A percentile compares a stretch with the other conserved stretches of the same genome.
These are phyloP conservation scores for Mesaphorura yosii DNA, from an alignment of 1,140 invertebrate genomes.

Conservation along the genomic window DNA sequence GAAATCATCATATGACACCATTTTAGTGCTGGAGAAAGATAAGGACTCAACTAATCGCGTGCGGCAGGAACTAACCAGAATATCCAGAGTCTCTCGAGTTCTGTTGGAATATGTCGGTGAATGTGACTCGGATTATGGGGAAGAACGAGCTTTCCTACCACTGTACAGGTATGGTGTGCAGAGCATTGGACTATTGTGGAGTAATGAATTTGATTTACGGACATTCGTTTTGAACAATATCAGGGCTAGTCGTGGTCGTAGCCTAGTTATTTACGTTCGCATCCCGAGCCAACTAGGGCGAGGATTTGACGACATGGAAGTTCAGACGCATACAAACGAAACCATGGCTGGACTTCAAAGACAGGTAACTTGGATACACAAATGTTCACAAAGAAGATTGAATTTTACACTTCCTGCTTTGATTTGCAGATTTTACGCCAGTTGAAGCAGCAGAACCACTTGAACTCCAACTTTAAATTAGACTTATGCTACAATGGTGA, in stretches of 20 bases:
- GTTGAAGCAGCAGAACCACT: conserved; percentile 23
- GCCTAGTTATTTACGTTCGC: conserved; percentile 70
- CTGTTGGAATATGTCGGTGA: conserved; percentile 90
- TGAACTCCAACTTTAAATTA: conserved; percentile 50
- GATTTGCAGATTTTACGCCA: conserved; percentile 27
- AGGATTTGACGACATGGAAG: conserved; percentile 81
- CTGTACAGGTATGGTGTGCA: conserved; percentile 53
- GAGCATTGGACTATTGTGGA: background rate
- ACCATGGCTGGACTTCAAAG: conserved; percentile 69
- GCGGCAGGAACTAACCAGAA: conserved; percentile 66
- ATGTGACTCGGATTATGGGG: conserved; percentile 82
- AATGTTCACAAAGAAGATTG: conserved; percentile 38
- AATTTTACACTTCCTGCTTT: background rate
- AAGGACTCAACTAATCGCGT: conserved; percentile 43
- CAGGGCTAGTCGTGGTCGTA: conserved; percentile 77
- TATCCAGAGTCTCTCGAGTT: conserved; percentile 88
- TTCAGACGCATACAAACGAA: conserved; percentile 88
- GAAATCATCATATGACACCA: conserved; percentile 65
- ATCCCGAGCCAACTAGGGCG: conserved; percentile 74
- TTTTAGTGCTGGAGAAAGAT: conserved; percentile 47
- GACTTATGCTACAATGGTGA: conserved; percentile 86
- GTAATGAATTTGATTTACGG: background rate
- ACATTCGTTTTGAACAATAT: too few species aligned
- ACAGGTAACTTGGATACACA: conserved; percentile 61
- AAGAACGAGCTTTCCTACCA: conserved; percentile 78